A percentile compares a stretch with the other conserved stretches of the same genome.
phyloP scores from a whole-genome alignment of 2,888 invertebrate genomes.

The Chydorus sphaericus region DNA sequence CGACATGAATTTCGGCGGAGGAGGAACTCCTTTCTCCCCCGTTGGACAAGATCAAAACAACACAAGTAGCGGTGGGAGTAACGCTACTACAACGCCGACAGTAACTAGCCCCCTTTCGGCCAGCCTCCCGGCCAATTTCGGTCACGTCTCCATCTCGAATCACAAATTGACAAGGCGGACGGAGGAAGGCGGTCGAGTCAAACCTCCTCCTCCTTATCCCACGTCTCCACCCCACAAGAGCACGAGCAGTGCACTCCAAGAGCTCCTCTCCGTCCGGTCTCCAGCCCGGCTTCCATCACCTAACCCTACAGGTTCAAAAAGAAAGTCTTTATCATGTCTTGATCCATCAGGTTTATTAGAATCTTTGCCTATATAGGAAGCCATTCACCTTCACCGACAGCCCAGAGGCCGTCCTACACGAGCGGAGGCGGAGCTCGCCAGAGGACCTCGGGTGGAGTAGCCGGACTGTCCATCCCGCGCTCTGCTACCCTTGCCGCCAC shows the following conservation, averaged over 20 bases:
- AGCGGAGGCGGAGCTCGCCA: slow-evolving; percentile 27
- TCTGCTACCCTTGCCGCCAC: slow-evolving; percentile 17
- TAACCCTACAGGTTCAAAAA: slow-evolving; percentile 35
- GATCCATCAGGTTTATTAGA: too few species aligned
- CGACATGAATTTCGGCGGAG: not conserved
- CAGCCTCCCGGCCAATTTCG: slow-evolving; percentile 7
- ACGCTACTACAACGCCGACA: too few species aligned
- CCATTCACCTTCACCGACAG: slow-evolving; percentile 10
- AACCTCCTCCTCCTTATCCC: slow-evolving; percentile 11
- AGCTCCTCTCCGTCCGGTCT: not conserved
- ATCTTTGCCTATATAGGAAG: slow-evolving; percentile 30
- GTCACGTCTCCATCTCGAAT: slow-evolving; percentile 1
- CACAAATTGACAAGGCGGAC: not conserved
- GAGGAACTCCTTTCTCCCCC: not conserved
- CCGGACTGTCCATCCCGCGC: slow-evolving; percentile 3
- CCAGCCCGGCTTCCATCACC: not conserved
- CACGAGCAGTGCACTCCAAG: not conserved
- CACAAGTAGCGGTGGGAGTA: not conserved
- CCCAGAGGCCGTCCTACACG: slow-evolving; percentile 44
- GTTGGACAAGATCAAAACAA: not conserved
- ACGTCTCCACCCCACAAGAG: slow-evolving; percentile 1
- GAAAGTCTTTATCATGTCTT: slow-evolving; percentile 42
- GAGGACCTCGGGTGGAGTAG: slow-evolving; percentile 11
- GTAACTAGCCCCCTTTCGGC: not conserved
- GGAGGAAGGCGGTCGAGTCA: slow-evolving; percentile 3